These are phyloP conservation scores for Taphrorychus bicolor DNA, from an alignment of 2,888 invertebrate genomes.

Conservation along the genomic window DNA sequence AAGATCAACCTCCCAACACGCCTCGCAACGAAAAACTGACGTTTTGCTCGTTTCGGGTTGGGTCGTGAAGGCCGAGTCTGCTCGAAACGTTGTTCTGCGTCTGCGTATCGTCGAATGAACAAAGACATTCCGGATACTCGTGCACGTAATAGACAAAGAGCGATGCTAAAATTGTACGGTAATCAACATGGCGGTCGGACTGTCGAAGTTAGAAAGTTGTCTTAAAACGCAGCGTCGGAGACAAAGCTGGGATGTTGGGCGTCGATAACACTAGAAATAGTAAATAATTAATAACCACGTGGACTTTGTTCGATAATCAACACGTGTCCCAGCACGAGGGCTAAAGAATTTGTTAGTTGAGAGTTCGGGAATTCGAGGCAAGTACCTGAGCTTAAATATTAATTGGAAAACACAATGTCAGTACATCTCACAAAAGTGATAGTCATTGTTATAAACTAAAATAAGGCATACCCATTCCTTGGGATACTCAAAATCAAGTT, in stretches of 20 bases:
- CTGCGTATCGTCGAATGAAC: slow-evolving; percentile 15
- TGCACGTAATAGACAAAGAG: slow-evolving; percentile 35
- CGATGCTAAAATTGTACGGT: slow-evolving; percentile 43
- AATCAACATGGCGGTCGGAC: slow-evolving; percentile 47
- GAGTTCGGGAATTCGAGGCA: too few species aligned
- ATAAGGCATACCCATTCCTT: too few species aligned
- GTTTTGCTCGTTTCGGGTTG: slow-evolving; percentile 39
- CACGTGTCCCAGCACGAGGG: too few species aligned
- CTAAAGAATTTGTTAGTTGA: too few species aligned
- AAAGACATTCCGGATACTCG: slow-evolving; percentile 30
- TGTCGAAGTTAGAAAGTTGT: slow-evolving; percentile 47
- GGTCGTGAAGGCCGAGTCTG: slow-evolving; percentile 31
- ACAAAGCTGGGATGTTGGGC: neutral
- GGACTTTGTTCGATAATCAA: too few species aligned
- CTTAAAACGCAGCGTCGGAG: slow-evolving; percentile 31
- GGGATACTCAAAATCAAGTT: too few species aligned
- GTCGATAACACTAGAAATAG: neutral
- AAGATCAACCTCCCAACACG: slow-evolving; percentile 22
- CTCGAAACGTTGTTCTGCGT: slow-evolving; percentile 29
- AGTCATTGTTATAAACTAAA: too few species aligned
- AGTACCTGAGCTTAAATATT: too few species aligned
- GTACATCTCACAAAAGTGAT: too few species aligned
- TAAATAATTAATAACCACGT: too few species aligned
- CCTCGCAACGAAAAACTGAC: slow-evolving; percentile 37
- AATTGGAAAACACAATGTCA: too few species aligned